Evolutionary conservation across 2,113 vertebrate genomes (phyloP).

Genomic region (Pampusana beccarii): DNA sequence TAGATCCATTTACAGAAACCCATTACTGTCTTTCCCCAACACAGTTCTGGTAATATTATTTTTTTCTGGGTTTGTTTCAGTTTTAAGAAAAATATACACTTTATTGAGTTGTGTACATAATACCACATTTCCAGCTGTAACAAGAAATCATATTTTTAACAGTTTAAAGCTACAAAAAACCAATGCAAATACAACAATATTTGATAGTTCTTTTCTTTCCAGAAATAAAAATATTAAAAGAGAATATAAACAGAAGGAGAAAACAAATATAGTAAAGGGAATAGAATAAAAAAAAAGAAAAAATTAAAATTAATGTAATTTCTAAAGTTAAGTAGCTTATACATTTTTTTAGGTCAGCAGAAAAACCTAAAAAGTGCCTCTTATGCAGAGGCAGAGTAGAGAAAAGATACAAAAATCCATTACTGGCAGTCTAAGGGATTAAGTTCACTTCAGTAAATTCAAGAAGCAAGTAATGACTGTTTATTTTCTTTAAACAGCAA

Average conservation of each 20-base stretch:
- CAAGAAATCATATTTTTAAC: slow-evolving; percentile 30
- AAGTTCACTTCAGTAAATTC: slow-evolving; percentile 19
- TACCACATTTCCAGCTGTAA: slow-evolving; percentile 41
- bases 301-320: background rate
- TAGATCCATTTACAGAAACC: background rate
- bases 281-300: slow-evolving; percentile 10
- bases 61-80: background rate
- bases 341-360: background rate
- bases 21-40: background rate
- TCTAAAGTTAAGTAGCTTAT: background rate
- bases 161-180: slow-evolving; percentile 32
- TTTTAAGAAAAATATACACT: slow-evolving; percentile 46
- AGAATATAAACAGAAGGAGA: background rate
- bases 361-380: background rate
- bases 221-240: background rate
- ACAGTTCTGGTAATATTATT: slow-evolving; percentile 5
- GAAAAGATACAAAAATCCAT: background rate
- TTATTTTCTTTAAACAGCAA: slow-evolving; percentile 10
- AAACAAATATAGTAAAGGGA: slow-evolving; percentile 4
- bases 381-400: background rate
- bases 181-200: background rate
- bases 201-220: background rate
- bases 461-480: background rate
- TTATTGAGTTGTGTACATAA: slow-evolving; percentile 48
- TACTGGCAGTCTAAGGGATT: background rate